Base-by-base conservation (phyloP, 2,888 invertebrate genomes). In the Pelosia muscerda region DNA sequence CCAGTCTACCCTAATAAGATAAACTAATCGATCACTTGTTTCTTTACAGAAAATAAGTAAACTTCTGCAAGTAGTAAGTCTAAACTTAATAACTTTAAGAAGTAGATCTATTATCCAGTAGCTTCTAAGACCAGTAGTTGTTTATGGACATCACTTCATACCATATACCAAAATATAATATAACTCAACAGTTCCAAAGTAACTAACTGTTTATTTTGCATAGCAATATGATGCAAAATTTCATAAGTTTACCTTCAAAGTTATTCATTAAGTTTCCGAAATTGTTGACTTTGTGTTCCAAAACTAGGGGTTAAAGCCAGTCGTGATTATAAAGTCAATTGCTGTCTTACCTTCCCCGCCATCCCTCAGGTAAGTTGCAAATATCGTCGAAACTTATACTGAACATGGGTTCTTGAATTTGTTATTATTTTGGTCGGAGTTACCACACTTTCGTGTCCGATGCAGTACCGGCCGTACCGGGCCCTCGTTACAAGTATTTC, bases 191-290 rank as follows among this genome's bases (percentile, higher is more conserved):
- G 2, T 19, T 5, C 42, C 19, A 42, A 42, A 42, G 19, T 15
- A 42, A 11, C 11, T 34, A 28, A 57, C 31, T 31, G 56, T 53
- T 62, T 62, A 6, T 63, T 31, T 63, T 55, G 63, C 63, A 55
- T 25, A 61, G 49, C 23, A 63, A 31, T 54, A n/a, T 26, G 34
- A 38, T 25, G n/a, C 31, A 53, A 65, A 71, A 25, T 59, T 69
- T 6, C 26, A 28, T 19, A 13, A 55, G 67, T 66, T 60, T 66
- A 66, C 65, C 53, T 77, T 71, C 57, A 59, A 55, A 55, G 42
- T 69, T 60, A 77, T 72, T 69, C 65, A 65, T 65, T 31, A 60
- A 72, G 67, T 66, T 74, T 15, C 15, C 66, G 60, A 66, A 56
- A 63, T 66, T 69, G 72, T 62, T 68, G 31, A 61, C 63, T 74